Percentiles rank a stretch among this genome's conserved stretches.
Conservation (phyloP, 2,113 vertebrate genomes). For the Numida meleagris region DNA sequence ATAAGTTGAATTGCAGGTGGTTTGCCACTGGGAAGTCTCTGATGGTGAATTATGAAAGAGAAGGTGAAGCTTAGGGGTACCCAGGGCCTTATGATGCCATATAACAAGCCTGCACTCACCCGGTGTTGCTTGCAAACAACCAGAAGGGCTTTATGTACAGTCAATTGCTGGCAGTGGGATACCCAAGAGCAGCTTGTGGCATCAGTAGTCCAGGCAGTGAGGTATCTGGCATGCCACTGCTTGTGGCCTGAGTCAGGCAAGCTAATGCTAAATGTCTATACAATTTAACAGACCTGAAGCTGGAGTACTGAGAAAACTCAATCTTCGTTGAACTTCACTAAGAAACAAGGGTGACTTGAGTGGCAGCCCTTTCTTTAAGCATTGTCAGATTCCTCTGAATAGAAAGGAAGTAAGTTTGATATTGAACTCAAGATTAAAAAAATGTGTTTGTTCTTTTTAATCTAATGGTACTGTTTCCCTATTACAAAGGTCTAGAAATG, state of each 20-base stretch:
- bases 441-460: neutral
- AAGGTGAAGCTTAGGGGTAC: neutral
- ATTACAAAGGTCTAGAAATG: neutral
- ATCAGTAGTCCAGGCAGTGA: neutral
- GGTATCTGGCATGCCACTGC: neutral
- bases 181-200: neutral
- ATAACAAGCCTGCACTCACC: neutral
- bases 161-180: neutral
- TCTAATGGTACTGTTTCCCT: conserved; percentile 25
- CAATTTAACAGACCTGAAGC: neutral
- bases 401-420: neutral
- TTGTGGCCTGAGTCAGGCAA: neutral
- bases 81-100: neutral
- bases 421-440: neutral
- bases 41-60: neutral
- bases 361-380: neutral
- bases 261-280: neutral
- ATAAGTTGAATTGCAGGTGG: neutral
- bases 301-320: conserved; percentile 4
- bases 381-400: neutral
- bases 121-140: neutral
- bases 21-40: neutral
- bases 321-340: neutral
- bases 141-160: neutral
- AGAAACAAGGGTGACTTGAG: neutral